phyloP scores from a whole-genome alignment of 2,797 vertebrate genomes.

The Acanthornis magna region DNA sequence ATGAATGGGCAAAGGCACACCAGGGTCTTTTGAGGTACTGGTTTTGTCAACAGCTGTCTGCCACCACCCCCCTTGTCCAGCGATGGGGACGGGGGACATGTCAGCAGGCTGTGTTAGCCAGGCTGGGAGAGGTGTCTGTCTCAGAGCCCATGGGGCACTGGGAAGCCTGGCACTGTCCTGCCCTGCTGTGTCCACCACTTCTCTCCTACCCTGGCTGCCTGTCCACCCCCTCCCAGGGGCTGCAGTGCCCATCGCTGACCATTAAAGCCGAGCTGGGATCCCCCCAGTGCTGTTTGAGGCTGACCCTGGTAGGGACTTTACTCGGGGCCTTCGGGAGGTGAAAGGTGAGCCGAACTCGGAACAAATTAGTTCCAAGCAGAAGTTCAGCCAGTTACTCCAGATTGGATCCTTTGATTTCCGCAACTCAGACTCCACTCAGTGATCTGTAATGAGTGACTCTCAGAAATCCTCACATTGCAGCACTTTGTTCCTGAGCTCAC shows the following conservation, averaged over 20 bases:
- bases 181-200: neutral
- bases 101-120: neutral
- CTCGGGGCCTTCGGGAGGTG: conserved; percentile 63
- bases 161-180: neutral
- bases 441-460: conserved; percentile 78
- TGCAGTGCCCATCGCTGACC: neutral
- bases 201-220: neutral
- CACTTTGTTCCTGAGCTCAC: conserved; percentile 76
- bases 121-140: neutral
- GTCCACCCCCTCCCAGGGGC: neutral
- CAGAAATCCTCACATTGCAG: conserved; percentile 76
- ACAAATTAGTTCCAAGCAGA: conserved; percentile 77
- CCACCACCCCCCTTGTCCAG: neutral
- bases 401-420: conserved; percentile 75
- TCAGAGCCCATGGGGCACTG: accelerated
- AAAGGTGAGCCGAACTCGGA: conserved; percentile 72
- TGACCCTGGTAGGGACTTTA: conserved; percentile 63
- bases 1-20: neutral
- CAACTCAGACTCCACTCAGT: conserved; percentile 75
- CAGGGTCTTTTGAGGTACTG: neutral
- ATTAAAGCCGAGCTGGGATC: conserved; percentile 24
- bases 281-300: conserved; percentile 37
- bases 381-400: conserved; percentile 77
- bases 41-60: neutral
- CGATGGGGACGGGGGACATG: neutral